Evolutionary conservation across 1,140 invertebrate genomes (phyloP), one percentile per base, ranked within the genome.

Genomic region (Heliconius hermathena): DNA sequence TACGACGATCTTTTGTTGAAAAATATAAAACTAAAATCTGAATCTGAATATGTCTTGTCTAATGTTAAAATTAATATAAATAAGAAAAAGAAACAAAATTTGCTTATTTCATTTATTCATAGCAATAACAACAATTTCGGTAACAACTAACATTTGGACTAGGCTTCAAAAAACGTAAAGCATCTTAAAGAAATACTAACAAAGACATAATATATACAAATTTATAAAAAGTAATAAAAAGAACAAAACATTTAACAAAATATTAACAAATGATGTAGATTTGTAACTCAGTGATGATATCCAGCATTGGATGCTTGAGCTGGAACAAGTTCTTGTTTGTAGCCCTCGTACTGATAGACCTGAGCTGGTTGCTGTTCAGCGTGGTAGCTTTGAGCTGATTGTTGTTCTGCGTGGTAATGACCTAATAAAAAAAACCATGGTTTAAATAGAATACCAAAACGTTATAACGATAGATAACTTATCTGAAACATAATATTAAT

Each of bases 361-460:
- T 84, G 75, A 20, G 16, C 13, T 75, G 81, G 78, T 3, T 83
- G 57, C 5, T 84, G 83, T 16, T 79, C 54, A 13, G 79, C 79
- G n/a, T 78, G 78, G 77, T 86, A 88, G 13, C 11, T 26, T 66
- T 84, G 77, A 41, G 83, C 85, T 85, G 81, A 71, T 8, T 76
- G 74, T n/a, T 36, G 33, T 22, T 38, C 57, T 13, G 22, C 22
- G n/a, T 79, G 80, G 52, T 77, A 71, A 33, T 66, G 60, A 66
- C 60, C 60, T 66, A 16, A 29, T 66, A 66, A 46, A 13, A 46
- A 46, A 13, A 0, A 46, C 11, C 13, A 9, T 46, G 4, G 41
- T 46, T 16, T 16, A 16, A 16, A 16, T 46, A 46, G 16, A 46
- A 16, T 46, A 16, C 41, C 41, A 46, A 46, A n/a, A 57, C 9